Base-by-base conservation (phyloP, 2,888 invertebrate species). In the Ectemnius cavifrons region DNA sequence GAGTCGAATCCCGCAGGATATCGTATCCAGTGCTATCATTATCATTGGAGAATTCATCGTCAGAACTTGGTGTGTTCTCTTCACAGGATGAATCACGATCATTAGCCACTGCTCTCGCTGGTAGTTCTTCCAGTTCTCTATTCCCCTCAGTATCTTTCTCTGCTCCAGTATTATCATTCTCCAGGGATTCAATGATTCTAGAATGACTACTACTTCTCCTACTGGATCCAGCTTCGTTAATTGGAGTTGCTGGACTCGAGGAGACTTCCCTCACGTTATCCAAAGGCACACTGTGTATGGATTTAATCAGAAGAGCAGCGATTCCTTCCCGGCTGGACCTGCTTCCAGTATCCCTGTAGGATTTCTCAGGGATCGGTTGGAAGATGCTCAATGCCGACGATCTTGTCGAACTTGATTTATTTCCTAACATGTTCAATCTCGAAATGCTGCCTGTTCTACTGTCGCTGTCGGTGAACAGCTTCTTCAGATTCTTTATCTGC, bases 251-350 rank as follows among this genome's bases (percentile, higher is more conserved):
- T 2, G 87, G 87, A 0, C 86, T 86, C 58, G 89, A 89, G 18
- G 87, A 87, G 66, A 87, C 89, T 73, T 90, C 90, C 16, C 71
- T 85, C 1, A 90, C 88, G 45, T 87, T 87, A 20, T 88, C 89
- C 20, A 91, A 72, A 0, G 89, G 86, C 11, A 83, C 62, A 16
- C 74, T 84, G 67, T 89, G 90, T 1, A 95, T 93, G 2, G 94
- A 94, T 75, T 94, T 92, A 8, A 95, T 94, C 18, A 95, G 90
- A 61, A 94, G 91, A 14, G 94, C 93, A 0, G 94, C 94, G 93
- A 95, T 94, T 0, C 93, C 93, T 66, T 93, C 93, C 1, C 92
- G 93, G 81, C 93, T 5, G 13, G 65, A 92, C 47, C 92, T 93
- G 83, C 86, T 71, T n/a, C 56, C 68, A 2, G 20, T 56, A 14